These are phyloP conservation scores for Ptychoptera albimana DNA, from an alignment of 2,888 invertebrate species.

Conservation along the genomic window DNA sequence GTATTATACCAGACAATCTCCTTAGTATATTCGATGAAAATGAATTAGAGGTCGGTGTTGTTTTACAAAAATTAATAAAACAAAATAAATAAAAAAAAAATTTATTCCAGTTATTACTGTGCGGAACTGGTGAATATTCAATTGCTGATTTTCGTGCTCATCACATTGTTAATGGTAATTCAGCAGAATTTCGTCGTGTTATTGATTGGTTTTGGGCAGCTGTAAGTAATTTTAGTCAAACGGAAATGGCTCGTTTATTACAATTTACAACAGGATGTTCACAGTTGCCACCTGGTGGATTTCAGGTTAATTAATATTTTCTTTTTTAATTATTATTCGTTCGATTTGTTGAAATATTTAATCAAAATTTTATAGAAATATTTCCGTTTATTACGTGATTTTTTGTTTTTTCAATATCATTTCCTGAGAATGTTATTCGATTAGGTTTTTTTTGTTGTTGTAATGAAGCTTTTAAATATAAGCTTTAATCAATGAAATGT, in stretches of 20 bases:
- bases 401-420: not conserved
- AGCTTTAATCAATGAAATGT: no score
- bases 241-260: conserved; percentile 81
- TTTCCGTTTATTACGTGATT: not conserved
- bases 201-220: conserved; percentile 87
- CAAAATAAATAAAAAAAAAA: not conserved
- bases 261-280: conserved; percentile 91
- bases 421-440: not conserved
- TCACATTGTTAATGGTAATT: conserved; percentile 68
- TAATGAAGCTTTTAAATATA: not conserved
- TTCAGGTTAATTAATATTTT: conserved; percentile 33
- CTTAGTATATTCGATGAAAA: conserved; percentile 92
- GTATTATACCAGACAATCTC: conserved; percentile 82
- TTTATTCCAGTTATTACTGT: conserved; percentile 61
- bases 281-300: conserved; percentile 81
- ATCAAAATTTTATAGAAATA: no score
- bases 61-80: not conserved
- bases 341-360: no score
- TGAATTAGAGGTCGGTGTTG: conserved; percentile 66
- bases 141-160: conserved; percentile 80
- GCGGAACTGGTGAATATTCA: conserved; percentile 86
- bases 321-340: not conserved
- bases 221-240: conserved; percentile 72
- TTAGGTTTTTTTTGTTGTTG: not conserved
- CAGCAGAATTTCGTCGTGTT: conserved; percentile 68